phyloP scores from a whole-genome alignment of 1,140 invertebrate species.

The Phymastichus coffea region DNA sequence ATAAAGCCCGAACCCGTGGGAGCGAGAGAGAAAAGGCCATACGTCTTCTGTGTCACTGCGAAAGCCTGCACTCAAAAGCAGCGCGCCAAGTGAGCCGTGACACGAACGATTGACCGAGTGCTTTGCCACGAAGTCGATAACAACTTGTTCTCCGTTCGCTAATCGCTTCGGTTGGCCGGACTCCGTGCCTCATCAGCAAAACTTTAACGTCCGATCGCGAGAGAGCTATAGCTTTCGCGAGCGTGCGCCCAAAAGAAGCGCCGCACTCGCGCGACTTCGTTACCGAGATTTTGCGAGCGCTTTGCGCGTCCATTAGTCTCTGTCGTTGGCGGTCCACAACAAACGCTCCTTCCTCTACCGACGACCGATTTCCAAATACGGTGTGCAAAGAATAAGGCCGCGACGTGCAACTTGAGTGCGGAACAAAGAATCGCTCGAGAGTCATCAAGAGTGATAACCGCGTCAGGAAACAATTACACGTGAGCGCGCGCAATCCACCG shows the following conservation, averaged over 20 bases:
- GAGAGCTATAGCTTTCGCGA: too few species aligned
- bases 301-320: neutral
- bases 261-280: too few species aligned
- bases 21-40: too few species aligned
- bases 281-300: too few species aligned
- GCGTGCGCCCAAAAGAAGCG: too few species aligned
- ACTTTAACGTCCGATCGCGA: slow-evolving; percentile 5
- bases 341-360: neutral
- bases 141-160: slow-evolving; percentile 20
- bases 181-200: slow-evolving; percentile 14
- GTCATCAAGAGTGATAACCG: neutral
- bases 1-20: too few species aligned
- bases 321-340: neutral
- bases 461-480: neutral
- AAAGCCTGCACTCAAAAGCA: too few species aligned
- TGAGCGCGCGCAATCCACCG: too few species aligned
- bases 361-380: too few species aligned
- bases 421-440: neutral
- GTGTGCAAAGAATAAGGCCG: too few species aligned
- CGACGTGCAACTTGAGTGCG: neutral
- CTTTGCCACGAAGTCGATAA: slow-evolving; percentile 23
- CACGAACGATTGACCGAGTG: neutral
- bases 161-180: slow-evolving; percentile 4
- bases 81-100: neutral
- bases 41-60: too few species aligned